Evolutionary conservation across 2,888 invertebrate species (phyloP).

Genomic region (Cryptophagus acutangulus): DNA sequence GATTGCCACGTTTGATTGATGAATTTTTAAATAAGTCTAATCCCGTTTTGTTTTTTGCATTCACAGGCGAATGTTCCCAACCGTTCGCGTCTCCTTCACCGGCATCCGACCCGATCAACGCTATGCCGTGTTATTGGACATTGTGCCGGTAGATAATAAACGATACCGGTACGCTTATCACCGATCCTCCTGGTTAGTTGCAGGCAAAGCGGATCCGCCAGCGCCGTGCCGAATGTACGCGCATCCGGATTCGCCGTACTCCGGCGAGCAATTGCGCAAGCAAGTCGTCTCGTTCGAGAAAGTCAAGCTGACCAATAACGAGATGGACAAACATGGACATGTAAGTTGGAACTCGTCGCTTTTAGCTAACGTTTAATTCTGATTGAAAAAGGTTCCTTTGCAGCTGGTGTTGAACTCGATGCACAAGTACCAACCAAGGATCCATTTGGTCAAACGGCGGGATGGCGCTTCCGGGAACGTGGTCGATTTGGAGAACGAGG

Average conservation of each 20-base stretch:
- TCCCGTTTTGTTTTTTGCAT: slow-evolving; percentile 1
- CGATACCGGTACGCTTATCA: slow-evolving; percentile 97
- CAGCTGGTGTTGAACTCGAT: slow-evolving; percentile 80
- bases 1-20: slow-evolving; percentile 36
- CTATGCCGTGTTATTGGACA: slow-evolving; percentile 92
- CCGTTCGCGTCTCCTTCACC: slow-evolving; percentile 88
- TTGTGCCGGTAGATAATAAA: slow-evolving; percentile 94
- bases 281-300: slow-evolving; percentile 98
- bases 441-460: slow-evolving; percentile 67
- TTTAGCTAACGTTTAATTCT: too few relatives aligned
- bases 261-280: slow-evolving; percentile 90
- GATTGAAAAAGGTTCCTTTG: slow-evolving; percentile 27
- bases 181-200: slow-evolving; percentile 95
- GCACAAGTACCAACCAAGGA: slow-evolving; percentile 80
- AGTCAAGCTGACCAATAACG: slow-evolving; percentile 96
- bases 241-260: slow-evolving; percentile 95
- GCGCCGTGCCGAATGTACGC: slow-evolving; percentile 89
- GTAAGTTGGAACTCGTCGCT: slow-evolving; percentile 54
- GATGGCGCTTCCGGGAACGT: slow-evolving; percentile 58
- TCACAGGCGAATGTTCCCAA: slow-evolving; percentile 96
- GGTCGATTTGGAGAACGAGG: slow-evolving; percentile 65
- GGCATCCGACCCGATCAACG: slow-evolving; percentile 76
- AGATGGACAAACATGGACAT: slow-evolving; percentile 94
- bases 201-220: slow-evolving; percentile 97
- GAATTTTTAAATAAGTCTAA: neutral